phyloP scores from a whole-genome alignment of 2,113 vertebrate species.

The Cavia porcellus region DNA sequence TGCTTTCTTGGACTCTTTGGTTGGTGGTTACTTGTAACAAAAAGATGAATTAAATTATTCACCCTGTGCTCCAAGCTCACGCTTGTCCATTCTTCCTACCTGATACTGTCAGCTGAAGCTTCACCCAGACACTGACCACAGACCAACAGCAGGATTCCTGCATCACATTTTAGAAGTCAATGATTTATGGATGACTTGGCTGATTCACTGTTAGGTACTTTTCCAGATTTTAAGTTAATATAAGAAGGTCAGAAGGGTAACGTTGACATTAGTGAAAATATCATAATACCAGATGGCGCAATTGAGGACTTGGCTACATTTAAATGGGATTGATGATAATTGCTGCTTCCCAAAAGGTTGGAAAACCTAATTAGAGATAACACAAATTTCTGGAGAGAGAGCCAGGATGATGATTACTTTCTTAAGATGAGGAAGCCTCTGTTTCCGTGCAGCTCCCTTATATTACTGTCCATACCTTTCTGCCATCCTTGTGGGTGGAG shows the following conservation, averaged over 20 bases:
- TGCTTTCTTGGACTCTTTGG: not conserved
- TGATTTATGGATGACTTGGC: not conserved
- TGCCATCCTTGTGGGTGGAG: not conserved
- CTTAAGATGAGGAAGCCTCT: not conserved
- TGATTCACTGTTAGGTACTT: not conserved
- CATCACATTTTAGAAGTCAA: not conserved
- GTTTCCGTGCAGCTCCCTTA: not conserved
- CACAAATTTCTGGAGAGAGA: slow-evolving; percentile 19
- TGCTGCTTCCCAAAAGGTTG: not conserved
- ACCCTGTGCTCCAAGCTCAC: not conserved
- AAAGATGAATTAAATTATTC: not conserved
- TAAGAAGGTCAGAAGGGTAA: not conserved
- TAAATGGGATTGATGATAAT: slow-evolving; percentile 35
- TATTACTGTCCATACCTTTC: not conserved
- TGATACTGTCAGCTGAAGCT: not conserved
- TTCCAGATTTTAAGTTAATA: slow-evolving; percentile 25
- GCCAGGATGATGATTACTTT: not conserved
- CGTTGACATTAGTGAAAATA: slow-evolving; percentile 50
- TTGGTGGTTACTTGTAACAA: not conserved
- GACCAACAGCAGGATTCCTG: not conserved
- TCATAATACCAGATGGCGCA: not conserved
- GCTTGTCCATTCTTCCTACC: accelerated
- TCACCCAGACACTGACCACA: not conserved
- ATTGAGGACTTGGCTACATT: not conserved
- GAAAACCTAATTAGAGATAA: not conserved